Base-by-base conservation (phyloP, 2,797 vertebrate genomes). In the Orientallactaga sibirica region DNA sequence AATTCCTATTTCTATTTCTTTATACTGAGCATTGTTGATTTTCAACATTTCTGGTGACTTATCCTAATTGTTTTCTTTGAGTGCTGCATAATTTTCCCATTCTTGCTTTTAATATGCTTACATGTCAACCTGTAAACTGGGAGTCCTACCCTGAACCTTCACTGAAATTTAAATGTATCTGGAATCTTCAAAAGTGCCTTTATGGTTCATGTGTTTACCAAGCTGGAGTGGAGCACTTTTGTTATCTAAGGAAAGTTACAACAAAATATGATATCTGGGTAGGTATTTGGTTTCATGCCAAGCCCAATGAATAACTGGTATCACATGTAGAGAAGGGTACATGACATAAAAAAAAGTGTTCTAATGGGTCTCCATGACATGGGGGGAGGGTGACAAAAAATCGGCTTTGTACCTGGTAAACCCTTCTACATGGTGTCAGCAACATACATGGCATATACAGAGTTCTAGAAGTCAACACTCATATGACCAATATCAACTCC, bases 381-480 rank as follows among this genome's bases (percentile, higher is more conserved):
- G 48, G 48, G 6, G 73, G 5, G 5, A 82, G 19, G 3, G 3
- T 8, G 66, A 62, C 10, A 20, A n/a, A 29, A 82, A 70, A 58
- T 27, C 24, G 8, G 18, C 8, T 52, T 33, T 37, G 14, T 0
- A 3, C 58, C 43, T 41, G 37, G 33, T 24, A 12, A 2, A 1
- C 29, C 7, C 3, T 10, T 33, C 20, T 62, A 14, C 1, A 12
- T 27, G 11, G 41, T 55, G 5, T 62, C 55, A 43, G 22, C 3
- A 27, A 19, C 14, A 4, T 3, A 9, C 33, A 5, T 22, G 27
- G 1, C 16, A 81, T 5, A 1, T 43, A 2, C 0, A 4, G 3
- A 79, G 15, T 15, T 18, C 64, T 58, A 66, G 20, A 55, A 84
- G 5, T 12, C 7, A 20, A 43, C 2, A 70, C 33, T 27, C 8